Evolutionary conservation across 2,797 vertebrate genomes (phyloP), one percentile per base, ranked within the genome.

Genomic region (Geotrypetes seraphini): DNA sequence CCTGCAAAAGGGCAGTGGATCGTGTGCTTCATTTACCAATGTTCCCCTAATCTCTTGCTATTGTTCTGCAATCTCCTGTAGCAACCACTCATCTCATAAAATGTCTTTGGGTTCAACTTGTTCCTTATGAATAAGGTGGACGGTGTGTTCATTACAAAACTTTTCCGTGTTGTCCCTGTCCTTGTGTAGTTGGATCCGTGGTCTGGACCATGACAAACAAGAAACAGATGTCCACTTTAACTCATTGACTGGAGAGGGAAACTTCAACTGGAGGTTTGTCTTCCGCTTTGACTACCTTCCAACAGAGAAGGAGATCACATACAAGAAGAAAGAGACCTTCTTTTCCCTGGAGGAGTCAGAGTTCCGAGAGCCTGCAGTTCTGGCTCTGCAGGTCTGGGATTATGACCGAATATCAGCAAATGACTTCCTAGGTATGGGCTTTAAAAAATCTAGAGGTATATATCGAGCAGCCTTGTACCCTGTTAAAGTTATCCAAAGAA

Each of bases 181-280:
- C 7, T 60, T 47, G 13, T 66, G 28, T 68, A 98, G 94, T 36
- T 96, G 92, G 92, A 79, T 96, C 34, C 93, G 95, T 57, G 92
- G 93, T n/a, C 59, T 93, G 34, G 88, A 95, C n/a, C 64, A 72
- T 0, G 78, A 91, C n/a, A 92, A 88, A 43, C 95, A 97, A 69
- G 92, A 99, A 67, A 97, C 92, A 0, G 95, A 96, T 0, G 92
- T 97, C 43, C 94, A 96, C 68, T 96, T 96, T 35, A 96, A 85
- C 67, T 99, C 93, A 21, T 65, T 97, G 59, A 96, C 90, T 0
- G 91, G 92, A 22, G 94, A 96, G 68, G 93, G 91, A 34, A 96
- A 95, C 75, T 96, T 97, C 75, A 96, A 93, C 63, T 96, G 92
- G 94, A 80, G 91, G 43, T 97, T 95, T 24, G 57, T 96, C 31